Evolutionary conservation across 2,797 vertebrate species (phyloP).

Genomic region (Girardinus metallicus): DNA sequence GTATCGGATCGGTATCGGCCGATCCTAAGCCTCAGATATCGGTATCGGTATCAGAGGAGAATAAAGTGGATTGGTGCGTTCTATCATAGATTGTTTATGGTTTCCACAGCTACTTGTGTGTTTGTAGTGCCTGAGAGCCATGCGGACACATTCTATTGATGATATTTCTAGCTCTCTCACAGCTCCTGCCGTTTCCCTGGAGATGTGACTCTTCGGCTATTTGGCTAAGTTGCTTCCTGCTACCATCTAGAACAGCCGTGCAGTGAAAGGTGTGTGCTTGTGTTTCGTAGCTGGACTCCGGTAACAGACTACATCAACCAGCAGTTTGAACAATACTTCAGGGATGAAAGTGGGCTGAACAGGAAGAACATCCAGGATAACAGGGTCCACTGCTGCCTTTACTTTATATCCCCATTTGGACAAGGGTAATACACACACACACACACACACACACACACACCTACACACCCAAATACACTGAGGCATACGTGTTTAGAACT

Average conservation of each 20-base stretch:
- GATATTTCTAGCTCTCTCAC: background rate
- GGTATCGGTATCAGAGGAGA: no score
- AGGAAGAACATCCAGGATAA: constrained; percentile 97
- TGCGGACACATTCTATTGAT: background rate
- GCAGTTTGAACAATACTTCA: constrained; percentile 96
- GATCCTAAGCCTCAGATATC: no score
- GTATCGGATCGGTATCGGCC: no score
- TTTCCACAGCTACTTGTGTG: background rate
- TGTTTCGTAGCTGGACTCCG: constrained; percentile 86
- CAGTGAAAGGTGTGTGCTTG: background rate
- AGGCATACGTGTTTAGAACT: background rate
- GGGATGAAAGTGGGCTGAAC: constrained; percentile 95
- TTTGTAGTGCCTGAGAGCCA: background rate
- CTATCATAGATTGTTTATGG: background rate
- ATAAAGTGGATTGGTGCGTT: no score
- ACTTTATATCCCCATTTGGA: constrained; percentile 95
- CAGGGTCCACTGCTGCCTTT: constrained; percentile 95
- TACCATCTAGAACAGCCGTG: background rate
- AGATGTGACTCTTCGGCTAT: background rate
- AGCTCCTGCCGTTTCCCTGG: background rate
- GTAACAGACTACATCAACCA: constrained; percentile 93
- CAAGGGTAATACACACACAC: constrained; percentile 84
- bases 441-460: constrained; percentile 6
- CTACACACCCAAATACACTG: background rate
- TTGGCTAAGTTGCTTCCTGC: background rate